These are phyloP conservation scores for Carposina sasakii DNA, from an alignment of 1,140 invertebrate species.

Conservation along the genomic window DNA sequence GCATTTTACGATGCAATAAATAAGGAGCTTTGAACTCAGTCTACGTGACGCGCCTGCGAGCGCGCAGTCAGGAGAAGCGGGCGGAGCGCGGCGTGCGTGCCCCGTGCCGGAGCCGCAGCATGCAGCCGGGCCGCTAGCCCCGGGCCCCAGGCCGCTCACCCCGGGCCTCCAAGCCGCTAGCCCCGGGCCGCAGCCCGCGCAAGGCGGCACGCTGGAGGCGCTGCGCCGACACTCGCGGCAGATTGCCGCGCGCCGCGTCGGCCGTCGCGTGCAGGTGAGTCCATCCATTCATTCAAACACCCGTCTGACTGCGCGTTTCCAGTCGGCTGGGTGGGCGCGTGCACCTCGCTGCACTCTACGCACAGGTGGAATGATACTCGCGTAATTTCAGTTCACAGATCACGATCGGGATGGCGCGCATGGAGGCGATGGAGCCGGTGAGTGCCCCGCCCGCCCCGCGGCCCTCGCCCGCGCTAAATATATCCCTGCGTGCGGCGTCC, in stretches of 20 bases:
- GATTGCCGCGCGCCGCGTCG: slow-evolving; percentile 79
- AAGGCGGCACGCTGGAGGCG: slow-evolving; percentile 77
- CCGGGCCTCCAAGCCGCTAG: too few relatives aligned
- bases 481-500: slow-evolving; percentile 25
- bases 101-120: slow-evolving; percentile 11
- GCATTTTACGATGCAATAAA: slow-evolving; percentile 35
- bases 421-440: slow-evolving; percentile 43
- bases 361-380: too few relatives aligned
- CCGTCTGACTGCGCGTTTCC: slow-evolving; percentile 45
- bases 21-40: slow-evolving; percentile 30
- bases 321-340: slow-evolving; percentile 46
- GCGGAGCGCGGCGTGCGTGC: slow-evolving; percentile 12
- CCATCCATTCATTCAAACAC: slow-evolving; percentile 55
- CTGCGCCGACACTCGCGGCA: slow-evolving; percentile 79
- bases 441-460: slow-evolving; percentile 25
- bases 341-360: slow-evolving; percentile 11
- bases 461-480: slow-evolving; percentile 28
- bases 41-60: too few relatives aligned
- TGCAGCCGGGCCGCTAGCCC: slow-evolving; percentile 10
- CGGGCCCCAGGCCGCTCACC: too few relatives aligned
- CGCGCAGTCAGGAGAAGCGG: neutral
- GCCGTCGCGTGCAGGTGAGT: slow-evolving; percentile 78
- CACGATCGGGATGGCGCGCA: slow-evolving; percentile 47
- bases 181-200: too few relatives aligned
- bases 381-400: slow-evolving; percentile 61